Conservation (phyloP, 2,888 invertebrate genomes). For the Stratiomys singularior region DNA sequence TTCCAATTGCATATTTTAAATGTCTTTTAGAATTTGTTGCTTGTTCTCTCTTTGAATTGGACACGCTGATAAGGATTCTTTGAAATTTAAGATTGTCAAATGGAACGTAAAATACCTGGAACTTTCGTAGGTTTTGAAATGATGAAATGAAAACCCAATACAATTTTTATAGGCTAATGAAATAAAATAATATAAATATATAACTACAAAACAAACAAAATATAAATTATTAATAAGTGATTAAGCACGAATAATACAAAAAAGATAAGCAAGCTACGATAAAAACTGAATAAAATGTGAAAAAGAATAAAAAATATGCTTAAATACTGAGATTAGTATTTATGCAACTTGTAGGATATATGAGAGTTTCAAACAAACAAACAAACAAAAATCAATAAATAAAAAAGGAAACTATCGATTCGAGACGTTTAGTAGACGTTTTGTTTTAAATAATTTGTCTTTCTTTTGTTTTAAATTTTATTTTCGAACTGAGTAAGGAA, state of each 20-base stretch:
- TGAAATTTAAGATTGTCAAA: constrained; percentile 3
- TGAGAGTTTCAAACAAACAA: background rate
- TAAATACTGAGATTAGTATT: constrained; percentile 1
- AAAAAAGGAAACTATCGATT: background rate
- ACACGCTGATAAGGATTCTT: background rate
- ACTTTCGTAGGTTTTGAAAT: constrained; percentile 9
- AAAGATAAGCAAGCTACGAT: constrained; percentile 5
- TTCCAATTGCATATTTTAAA: constrained; percentile 18
- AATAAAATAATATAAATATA: constrained; percentile 33
- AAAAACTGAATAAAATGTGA: background rate
- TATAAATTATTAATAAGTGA: constrained; percentile 33
- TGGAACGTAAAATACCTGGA: background rate
- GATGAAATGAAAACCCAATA: background rate
- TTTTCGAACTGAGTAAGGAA: background rate
- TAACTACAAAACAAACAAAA: constrained; percentile 25
- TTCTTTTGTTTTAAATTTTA: constrained; percentile 3
- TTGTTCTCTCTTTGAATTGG: background rate
- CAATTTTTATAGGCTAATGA: constrained; percentile 35
- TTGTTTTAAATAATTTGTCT: background rate
- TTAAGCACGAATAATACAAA: constrained; percentile 6
- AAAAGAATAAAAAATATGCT: background rate
- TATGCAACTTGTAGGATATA: constrained; percentile 14
- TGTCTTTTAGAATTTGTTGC: background rate
- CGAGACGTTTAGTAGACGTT: background rate
- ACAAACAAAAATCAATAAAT: background rate